phyloP scores from a whole-genome alignment of 2,113 vertebrate species.

The Onychostruthus taczanowskii region DNA sequence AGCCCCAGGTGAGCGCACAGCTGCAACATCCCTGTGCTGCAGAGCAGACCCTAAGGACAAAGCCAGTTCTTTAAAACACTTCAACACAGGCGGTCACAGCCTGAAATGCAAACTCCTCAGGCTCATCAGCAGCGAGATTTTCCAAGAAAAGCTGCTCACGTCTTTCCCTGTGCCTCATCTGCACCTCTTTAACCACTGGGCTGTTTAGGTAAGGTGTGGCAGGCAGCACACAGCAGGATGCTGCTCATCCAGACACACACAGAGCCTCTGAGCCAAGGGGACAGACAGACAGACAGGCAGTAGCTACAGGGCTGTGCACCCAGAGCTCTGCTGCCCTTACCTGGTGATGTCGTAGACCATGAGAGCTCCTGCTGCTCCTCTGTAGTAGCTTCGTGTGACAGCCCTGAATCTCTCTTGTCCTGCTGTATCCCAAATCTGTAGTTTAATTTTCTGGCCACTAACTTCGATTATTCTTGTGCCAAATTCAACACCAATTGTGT shows the following conservation, averaged over 20 bases:
- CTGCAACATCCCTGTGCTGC: fast-evolving
- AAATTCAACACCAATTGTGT: conserved; percentile 98
- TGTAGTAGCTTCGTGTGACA: conserved; percentile 96
- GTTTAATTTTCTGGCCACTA: conserved; percentile 97
- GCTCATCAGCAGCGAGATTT: neutral
- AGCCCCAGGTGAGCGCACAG: neutral
- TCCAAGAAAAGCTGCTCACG: neutral
- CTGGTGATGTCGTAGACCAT: conserved; percentile 99
- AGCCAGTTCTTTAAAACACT: neutral
- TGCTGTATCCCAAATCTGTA: conserved; percentile 99
- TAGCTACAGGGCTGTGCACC: fast-evolving
- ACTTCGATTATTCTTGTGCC: conserved; percentile 99
- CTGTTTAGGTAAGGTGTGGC: neutral
- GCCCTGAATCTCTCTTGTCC: conserved; percentile 97
- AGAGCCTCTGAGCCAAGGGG: neutral
- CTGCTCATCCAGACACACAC: neutral
- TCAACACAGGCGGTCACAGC: neutral
- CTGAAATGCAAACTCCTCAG: neutral
- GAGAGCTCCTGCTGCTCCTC: conserved; percentile 94
- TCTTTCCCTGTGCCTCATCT: neutral
- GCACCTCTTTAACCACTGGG: neutral
- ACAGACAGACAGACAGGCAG: neutral
- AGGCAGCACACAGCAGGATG: neutral
- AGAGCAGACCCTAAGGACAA: neutral
- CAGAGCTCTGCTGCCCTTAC: conserved; percentile 66